Evolutionary conservation across 2,888 invertebrate genomes (phyloP).

Genomic region (Aproaerema taeniolella): DNA sequence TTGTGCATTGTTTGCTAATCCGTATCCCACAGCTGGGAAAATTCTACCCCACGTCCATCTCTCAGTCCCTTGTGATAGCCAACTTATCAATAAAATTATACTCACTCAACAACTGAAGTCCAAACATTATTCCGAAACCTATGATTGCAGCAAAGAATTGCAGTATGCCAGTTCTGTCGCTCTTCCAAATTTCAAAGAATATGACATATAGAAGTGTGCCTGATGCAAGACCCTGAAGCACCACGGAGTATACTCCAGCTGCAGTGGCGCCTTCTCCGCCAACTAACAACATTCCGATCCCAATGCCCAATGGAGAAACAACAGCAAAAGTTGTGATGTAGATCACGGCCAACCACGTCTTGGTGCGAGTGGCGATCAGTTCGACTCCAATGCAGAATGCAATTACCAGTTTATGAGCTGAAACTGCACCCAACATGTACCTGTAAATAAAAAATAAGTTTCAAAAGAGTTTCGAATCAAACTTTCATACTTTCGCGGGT

Average conservation of each 20-base stretch:
- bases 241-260: conserved; percentile 79
- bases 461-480: neutral
- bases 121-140: conserved; percentile 86
- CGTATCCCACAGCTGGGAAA: too few relatives aligned
- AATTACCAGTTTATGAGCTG: conserved; percentile 91
- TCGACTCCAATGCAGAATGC: conserved; percentile 94
- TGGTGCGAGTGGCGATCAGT: conserved; percentile 83
- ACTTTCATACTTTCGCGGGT: neutral
- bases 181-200: conserved; percentile 93
- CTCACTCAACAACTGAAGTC: conserved; percentile 79
- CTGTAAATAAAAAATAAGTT: conserved; percentile 38
- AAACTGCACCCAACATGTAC: conserved; percentile 91
- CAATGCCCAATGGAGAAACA: conserved; percentile 89
- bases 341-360: conserved; percentile 76
- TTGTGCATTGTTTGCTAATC: too few relatives aligned
- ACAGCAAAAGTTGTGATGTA: conserved; percentile 87
- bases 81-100: too few relatives aligned
- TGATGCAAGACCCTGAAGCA: conserved; percentile 90
- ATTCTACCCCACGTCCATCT: too few relatives aligned
- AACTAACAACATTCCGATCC: conserved; percentile 82
- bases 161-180: conserved; percentile 75
- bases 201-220: conserved; percentile 97
- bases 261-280: conserved; percentile 76
- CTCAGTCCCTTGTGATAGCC: too few relatives aligned
- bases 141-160: conserved; percentile 81